Evolutionary conservation across 2,888 invertebrate genomes (phyloP).

Genomic region (Tiliacea aurago): DNA sequence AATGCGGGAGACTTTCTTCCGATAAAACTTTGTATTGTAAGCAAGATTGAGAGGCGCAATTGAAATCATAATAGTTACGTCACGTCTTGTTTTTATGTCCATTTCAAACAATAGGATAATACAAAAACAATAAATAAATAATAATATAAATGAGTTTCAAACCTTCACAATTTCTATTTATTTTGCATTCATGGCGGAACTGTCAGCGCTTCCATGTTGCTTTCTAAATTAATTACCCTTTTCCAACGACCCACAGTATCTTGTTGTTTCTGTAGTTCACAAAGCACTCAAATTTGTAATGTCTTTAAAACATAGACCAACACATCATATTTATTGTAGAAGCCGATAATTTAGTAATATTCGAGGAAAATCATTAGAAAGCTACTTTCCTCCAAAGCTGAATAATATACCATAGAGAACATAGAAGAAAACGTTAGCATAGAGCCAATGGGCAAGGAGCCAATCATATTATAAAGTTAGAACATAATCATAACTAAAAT

Average conservation of each 20-base stretch:
- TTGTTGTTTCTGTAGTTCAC: slow-evolving; percentile 42
- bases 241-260: slow-evolving; percentile 52
- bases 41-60: slow-evolving; percentile 53
- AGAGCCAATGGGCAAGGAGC: slow-evolving; percentile 16
- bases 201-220: slow-evolving; percentile 91
- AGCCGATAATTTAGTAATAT: slow-evolving; percentile 65
- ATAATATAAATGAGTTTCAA: slow-evolving; percentile 62
- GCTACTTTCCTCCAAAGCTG: slow-evolving; percentile 84
- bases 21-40: slow-evolving; percentile 49
- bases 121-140: slow-evolving; percentile 68
- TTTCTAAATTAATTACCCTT: slow-evolving; percentile 83
- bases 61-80: slow-evolving; percentile 60
- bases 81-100: slow-evolving; percentile 64
- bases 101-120: slow-evolving; percentile 70
- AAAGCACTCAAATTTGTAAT: slow-evolving; percentile 38
- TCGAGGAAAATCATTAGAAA: slow-evolving; percentile 84
- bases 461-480: not conserved
- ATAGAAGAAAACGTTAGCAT: slow-evolving; percentile 45
- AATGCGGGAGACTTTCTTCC: slow-evolving; percentile 75
- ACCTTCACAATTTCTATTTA: slow-evolving; percentile 90
- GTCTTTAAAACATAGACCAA: slow-evolving; percentile 33
- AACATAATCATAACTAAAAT: not conserved
- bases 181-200: slow-evolving; percentile 91
- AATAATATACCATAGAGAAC: slow-evolving; percentile 70
- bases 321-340: slow-evolving; percentile 33